A percentile compares a stretch with the other conserved stretches of the same genome.
Evolutionary conservation across 2,888 invertebrate genomes (phyloP).

Genomic region (Adelphocoris suturalis): DNA sequence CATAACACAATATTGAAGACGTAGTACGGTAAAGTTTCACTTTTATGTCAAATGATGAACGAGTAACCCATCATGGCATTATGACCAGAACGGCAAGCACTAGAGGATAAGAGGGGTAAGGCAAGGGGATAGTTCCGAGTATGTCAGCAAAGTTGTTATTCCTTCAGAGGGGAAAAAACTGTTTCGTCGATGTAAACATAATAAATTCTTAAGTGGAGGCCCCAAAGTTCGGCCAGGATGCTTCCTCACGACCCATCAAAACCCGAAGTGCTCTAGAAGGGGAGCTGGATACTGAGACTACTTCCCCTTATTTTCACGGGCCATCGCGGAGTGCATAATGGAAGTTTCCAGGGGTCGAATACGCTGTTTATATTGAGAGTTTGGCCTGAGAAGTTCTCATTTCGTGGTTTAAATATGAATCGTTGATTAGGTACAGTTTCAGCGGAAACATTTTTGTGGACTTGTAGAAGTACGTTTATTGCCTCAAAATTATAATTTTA

Average conservation of each 20-base stretch:
- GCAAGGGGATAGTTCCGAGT: background rate
- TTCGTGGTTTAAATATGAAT: too few species aligned
- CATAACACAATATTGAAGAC: background rate
- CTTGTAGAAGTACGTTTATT: too few species aligned
- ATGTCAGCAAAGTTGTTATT: slow-evolving; percentile 36
- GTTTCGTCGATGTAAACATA: slow-evolving; percentile 33
- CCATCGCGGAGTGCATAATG: background rate
- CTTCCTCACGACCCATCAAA: background rate
- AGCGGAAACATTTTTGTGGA: too few species aligned
- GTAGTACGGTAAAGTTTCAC: background rate
- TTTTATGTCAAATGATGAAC: slow-evolving; percentile 3
- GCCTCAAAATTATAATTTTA: too few species aligned
- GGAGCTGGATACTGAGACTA: background rate
- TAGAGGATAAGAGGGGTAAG: background rate
- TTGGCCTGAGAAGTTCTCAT: background rate
- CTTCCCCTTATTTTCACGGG: background rate
- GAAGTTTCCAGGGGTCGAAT: background rate
- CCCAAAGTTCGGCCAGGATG: background rate
- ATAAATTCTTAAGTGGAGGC: slow-evolving; percentile 33
- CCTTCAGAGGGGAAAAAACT: background rate
- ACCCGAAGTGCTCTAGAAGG: slow-evolving; percentile 30
- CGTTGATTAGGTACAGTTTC: too few species aligned
- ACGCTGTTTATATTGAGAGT: background rate
- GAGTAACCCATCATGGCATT: background rate
- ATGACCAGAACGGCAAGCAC: background rate